Base-by-base conservation (phyloP, 37 sponge, comb jelly and placozoan genomes). In the Aphrocallistes beatrix region DNA sequence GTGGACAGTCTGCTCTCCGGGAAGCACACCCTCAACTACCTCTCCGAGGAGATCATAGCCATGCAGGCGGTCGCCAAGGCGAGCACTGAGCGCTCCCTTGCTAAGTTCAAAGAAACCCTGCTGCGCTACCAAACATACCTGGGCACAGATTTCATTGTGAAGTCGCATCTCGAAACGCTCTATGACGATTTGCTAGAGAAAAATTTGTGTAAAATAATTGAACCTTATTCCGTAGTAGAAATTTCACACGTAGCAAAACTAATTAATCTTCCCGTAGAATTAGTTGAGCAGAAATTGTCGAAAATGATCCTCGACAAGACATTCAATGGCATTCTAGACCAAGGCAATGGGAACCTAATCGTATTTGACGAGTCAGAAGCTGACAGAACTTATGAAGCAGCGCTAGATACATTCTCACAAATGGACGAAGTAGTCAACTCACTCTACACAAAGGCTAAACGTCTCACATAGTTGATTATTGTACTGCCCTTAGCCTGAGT, bases 281-380 rank as follows among this genome's bases (percentile, higher is more conserved):
- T 85, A 23, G 93, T 98, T 23, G 99, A 98, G 88, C 88, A 82
- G 83, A 98, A 98, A 83, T 85, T 98, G 81, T 98, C 99, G 30
- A 92, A 95, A 82, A 95, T 98, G 93, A 98, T 98, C 50, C 88
- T 98, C 39, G 99, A 98, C 89, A 98, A 95, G 92, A 92, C 89
- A 16, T 89, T 96, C 25, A 85, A 92, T 36, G 97, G 97, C 21
- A 98, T 98, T 37, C 90, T 98, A 23, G 99, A 98, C 51, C 99
- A 98, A 82, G 94, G 99, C 1, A 85, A 83, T 39, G 99, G 99
- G 16, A 91, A 96, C 0, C 83, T 98, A 47, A 89, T 94, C 32
- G 90, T 95, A 21, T 98, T 91, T 83, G 99, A 98, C 39, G 93
- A 91, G 82, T 82, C 81, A 1, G 82, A 82, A 0, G 85, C 81